Evolutionary conservation across 2,888 invertebrate species (phyloP).

Genomic region (Plagodis pulveraria): DNA sequence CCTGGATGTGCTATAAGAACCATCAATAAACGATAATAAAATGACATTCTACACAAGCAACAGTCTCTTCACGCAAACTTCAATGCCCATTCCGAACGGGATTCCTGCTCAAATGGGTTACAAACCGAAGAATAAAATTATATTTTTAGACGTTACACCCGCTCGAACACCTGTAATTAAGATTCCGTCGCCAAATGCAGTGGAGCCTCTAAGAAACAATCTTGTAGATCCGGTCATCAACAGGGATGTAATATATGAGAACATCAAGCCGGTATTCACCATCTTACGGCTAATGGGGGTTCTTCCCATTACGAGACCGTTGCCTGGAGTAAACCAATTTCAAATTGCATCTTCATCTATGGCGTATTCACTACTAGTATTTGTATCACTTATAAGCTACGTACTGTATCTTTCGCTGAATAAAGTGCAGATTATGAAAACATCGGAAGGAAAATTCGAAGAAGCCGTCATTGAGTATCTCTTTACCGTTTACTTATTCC

Average conservation of each 20-base stretch:
- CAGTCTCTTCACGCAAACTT: conserved; percentile 54
- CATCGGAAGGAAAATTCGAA: conserved; percentile 88
- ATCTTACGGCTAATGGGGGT: conserved; percentile 84
- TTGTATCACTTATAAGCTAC: conserved; percentile 78
- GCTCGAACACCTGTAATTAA: conserved; percentile 59
- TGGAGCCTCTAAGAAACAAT: conserved; percentile 66
- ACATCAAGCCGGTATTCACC: conserved; percentile 74
- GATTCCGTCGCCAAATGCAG: conserved; percentile 56
- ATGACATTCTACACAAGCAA: conserved; percentile 68
- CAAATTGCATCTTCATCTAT: conserved; percentile 81
- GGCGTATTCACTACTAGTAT: conserved; percentile 84
- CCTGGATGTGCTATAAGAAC: conserved; percentile 30
- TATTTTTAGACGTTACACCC: conserved; percentile 76
- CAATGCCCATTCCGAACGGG: conserved; percentile 63
- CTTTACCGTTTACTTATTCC: conserved; percentile 89
- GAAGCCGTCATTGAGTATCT: conserved; percentile 91
- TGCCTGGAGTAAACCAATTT: conserved; percentile 78
- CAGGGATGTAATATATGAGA: conserved; percentile 75
- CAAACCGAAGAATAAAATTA: conserved; percentile 60
- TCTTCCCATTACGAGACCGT: conserved; percentile 83
- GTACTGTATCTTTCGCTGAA: conserved; percentile 86
- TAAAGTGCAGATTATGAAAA: conserved; percentile 85
- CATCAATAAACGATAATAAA: conserved; percentile 22
- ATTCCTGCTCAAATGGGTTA: conserved; percentile 57
- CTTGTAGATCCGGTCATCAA: conserved; percentile 61